Conservation (phyloP, 2,113 vertebrate genomes). For the Python bivittatus region DNA sequence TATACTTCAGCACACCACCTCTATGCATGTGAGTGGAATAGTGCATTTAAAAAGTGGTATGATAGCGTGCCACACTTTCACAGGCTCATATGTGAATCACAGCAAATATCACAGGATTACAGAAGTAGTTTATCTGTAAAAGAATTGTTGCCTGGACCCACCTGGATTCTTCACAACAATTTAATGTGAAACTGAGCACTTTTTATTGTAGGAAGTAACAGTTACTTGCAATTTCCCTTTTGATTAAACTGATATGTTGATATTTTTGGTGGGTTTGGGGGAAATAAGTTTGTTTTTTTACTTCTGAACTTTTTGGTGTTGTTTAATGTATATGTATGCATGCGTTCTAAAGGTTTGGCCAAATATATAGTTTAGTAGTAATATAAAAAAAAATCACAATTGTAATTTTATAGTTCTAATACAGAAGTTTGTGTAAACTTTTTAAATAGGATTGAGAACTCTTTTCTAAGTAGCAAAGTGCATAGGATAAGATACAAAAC, state of each 20-base stretch:
- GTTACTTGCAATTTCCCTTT: neutral
- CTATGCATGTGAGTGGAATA: neutral
- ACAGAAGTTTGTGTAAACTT: neutral
- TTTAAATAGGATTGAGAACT: neutral
- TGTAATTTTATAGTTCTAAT: neutral
- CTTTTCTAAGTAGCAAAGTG: constrained; percentile 6
- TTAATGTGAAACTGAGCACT: neutral
- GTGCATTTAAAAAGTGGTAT: neutral
- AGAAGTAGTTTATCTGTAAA: neutral
- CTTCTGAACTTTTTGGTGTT: neutral
- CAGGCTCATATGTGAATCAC: too few relatives aligned
- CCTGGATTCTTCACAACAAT: neutral
- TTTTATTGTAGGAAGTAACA: neutral
- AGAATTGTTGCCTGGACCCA: neutral
- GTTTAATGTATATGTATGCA: neutral
- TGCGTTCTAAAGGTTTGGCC: neutral
- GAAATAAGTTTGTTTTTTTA: neutral
- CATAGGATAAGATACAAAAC: neutral
- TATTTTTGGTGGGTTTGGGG: neutral
- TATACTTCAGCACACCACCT: neutral
- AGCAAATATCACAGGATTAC: neutral
- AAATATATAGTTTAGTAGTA: neutral
- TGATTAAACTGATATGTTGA: neutral
- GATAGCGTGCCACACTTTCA: neutral
- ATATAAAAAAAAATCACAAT: neutral